These are phyloP conservation scores for Wiebesia pumilae DNA, from an alignment of 1,140 invertebrate genomes.

Conservation along the genomic window DNA sequence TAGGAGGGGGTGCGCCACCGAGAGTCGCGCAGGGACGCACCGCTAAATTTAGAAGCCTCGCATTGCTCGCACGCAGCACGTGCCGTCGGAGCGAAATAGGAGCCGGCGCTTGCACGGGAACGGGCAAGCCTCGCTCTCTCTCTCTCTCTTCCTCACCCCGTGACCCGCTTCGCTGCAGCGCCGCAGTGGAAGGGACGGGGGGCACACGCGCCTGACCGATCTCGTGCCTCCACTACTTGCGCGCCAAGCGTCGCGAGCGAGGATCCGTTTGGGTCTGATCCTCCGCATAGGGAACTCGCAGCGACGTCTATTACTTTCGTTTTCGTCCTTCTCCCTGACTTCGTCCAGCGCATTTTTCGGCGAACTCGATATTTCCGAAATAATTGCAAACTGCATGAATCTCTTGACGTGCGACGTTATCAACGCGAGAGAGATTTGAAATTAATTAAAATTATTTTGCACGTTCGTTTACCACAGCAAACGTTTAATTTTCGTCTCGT, in stretches of 20 bases:
- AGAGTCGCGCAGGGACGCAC: neutral
- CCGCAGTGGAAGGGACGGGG: neutral
- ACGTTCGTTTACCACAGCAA: no score
- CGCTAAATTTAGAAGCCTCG: constrained; percentile 3
- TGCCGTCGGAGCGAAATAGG: constrained; percentile 2
- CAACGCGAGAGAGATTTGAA: no score
- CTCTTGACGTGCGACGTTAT: no score
- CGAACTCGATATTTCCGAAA: no score
- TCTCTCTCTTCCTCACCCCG: neutral
- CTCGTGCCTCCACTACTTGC: constrained; percentile 54
- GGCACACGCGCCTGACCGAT: constrained; percentile 52
- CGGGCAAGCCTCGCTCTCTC: neutral
- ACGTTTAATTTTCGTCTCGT: no score
- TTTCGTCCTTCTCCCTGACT: no score
- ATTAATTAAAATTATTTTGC: no score
- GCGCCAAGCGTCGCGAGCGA: neutral
- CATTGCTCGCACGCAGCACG: constrained; percentile 17
- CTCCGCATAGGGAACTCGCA: no score
- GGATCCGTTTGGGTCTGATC: neutral
- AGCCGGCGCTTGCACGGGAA: constrained; percentile 21
- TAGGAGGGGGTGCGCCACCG: neutral
- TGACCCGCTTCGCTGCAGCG: neutral
- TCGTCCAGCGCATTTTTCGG: no score
- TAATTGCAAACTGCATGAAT: no score
- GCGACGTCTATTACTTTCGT: no score